Conservation (phyloP, 2,888 invertebrate species). For the Heliconius sara region DNA sequence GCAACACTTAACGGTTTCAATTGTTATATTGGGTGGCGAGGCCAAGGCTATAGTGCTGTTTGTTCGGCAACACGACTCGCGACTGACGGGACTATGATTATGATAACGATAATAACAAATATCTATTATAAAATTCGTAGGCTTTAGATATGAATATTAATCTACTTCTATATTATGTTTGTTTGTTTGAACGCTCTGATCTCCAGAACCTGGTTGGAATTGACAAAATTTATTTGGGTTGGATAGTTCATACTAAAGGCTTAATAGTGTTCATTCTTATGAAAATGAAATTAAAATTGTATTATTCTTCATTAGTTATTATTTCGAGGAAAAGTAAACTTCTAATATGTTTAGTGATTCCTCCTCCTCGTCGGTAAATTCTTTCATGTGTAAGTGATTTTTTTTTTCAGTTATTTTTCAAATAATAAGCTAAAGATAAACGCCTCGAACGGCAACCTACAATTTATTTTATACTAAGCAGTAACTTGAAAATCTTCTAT, state of each 20-base stretch:
- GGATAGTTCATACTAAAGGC: too few relatives aligned
- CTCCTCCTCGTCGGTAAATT: background rate
- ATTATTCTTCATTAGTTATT: background rate
- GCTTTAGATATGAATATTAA: too few relatives aligned
- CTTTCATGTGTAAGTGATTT: background rate
- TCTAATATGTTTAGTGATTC: background rate
- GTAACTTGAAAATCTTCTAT: too few relatives aligned
- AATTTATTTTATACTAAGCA: background rate
- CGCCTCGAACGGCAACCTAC: background rate
- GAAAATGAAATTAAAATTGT: too few relatives aligned
- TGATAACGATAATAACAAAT: background rate
- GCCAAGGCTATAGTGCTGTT: conserved; percentile 32
- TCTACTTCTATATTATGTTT: too few relatives aligned
- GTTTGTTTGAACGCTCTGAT: too few relatives aligned
- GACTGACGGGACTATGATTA: background rate
- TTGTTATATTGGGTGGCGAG: conserved; percentile 37
- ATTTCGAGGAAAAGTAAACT: background rate
- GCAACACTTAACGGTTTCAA: conserved; percentile 30
- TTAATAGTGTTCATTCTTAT: too few relatives aligned
- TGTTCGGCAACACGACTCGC: conserved; percentile 6
- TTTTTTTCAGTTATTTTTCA: background rate
- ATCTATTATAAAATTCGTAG: too few relatives aligned
- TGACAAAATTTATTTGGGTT: too few relatives aligned
- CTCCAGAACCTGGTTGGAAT: too few relatives aligned
- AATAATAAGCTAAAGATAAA: background rate